Conservation (phyloP, 2,113 vertebrate species). For the Pao palembangensis region DNA sequence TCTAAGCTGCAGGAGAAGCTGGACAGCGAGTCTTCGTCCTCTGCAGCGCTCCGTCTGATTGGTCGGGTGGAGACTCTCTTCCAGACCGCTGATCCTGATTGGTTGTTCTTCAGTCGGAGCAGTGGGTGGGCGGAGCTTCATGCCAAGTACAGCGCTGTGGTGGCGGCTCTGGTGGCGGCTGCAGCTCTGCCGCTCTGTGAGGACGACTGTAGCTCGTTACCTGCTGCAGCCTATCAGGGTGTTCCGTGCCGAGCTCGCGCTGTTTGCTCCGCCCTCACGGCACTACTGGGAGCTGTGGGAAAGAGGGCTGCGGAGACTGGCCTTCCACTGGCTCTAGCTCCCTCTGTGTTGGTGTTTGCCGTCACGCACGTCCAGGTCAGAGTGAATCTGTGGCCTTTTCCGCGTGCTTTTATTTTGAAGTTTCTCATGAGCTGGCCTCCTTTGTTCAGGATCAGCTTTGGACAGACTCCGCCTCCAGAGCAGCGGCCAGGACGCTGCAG, state of each 20-base stretch:
- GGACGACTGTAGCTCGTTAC: conserved; percentile 12
- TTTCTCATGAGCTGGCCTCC: background rate
- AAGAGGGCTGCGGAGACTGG: background rate
- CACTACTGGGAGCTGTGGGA: conserved; percentile 36
- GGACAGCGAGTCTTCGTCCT: background rate
- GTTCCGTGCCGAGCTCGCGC: conserved; percentile 1
- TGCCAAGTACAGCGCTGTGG: background rate
- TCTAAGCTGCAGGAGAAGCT: conserved; percentile 35
- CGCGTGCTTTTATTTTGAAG: background rate
- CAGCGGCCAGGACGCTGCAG: conserved; percentile 29
- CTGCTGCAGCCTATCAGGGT: conserved; percentile 6
- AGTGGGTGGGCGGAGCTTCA: conserved; percentile 17
- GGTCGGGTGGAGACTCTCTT: conserved; percentile 30
- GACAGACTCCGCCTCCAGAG: conserved; percentile 45
- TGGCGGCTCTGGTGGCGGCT: conserved; percentile 47
- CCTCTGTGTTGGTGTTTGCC: conserved; percentile 43
- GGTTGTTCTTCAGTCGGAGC: conserved; percentile 34
- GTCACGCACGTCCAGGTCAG: conserved; percentile 64
- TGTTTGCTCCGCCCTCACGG: conserved; percentile 25
- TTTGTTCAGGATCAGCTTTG: conserved; percentile 37
- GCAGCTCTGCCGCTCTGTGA: conserved; percentile 31
- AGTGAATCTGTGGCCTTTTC: background rate
- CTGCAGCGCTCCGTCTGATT: conserved; percentile 18
- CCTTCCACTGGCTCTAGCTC: conserved; percentile 36
- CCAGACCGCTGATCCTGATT: conserved; percentile 20